Base-by-base conservation (phyloP, 2,797 vertebrate species). In the Melanitta fusca region DNA sequence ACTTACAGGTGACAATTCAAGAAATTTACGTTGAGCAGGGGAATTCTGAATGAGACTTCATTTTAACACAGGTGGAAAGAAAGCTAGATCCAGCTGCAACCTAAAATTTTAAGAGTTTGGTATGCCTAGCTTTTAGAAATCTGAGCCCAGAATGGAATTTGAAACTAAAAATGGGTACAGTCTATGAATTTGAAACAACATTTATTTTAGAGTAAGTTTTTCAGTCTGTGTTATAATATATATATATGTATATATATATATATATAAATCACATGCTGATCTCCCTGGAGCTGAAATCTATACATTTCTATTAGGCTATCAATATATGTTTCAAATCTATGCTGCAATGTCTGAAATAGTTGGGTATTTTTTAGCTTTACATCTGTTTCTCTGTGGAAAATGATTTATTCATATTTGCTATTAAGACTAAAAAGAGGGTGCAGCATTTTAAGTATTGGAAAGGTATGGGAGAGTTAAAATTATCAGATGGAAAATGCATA, bases 161-260 rank as follows among this genome's bases (percentile, higher is more conserved):
- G 75, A 94, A 94, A 72, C 75, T 93, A 91, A 94, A 97, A 96
- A 81, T 72, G 75, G 38, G 28, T 69, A 25, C 58, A 89, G 45
- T 34, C 74, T 83, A 69, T 95, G 81, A 78, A 91, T 88, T 83
- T 65, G 45, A 93, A 94, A 80, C 39, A 58, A 41, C 4, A 8
- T 58, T 93, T 80, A 45, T 88, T 94, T 93, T 56, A 85, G 57
- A 91, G 49, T 65, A 83, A 80, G 24, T 74, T 72, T 94, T 94
- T n/a, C 47, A 82, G 41, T 43, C 39, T 95, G 3, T 58, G 24
- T 87, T 93, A 62, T 25, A 24, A 49, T 13, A 49, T 22, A 47
- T 12, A 47, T 13, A 45, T n/a, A n/a, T n/a, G n/a, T 43, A 43
- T 36, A 36, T 36, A 43, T 43, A 43, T 49, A 49, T 24, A 49